Base-by-base conservation (phyloP, 30 jellyfish, hydroid and myxozoan species). In the Hydra vulgaris region DNA sequence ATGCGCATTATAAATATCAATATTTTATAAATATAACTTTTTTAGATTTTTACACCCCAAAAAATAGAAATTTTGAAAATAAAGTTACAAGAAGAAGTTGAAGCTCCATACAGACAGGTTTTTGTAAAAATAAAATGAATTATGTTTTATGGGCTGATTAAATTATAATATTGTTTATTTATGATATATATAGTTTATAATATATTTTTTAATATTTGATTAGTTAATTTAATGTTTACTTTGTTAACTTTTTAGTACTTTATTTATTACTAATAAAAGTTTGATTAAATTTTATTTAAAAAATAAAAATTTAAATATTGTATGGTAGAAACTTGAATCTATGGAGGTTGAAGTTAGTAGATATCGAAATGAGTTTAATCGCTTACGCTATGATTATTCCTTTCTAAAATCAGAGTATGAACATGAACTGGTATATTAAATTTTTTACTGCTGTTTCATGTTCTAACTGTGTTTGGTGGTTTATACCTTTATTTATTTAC, bases 351-450 rank as follows among this genome's bases (percentile, higher is more conserved):
- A 94, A 54, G 83, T 86, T 53, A 95, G 87, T 75, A 84, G 81
- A 76, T 88, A 83, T 80, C 88, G 99, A 72, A 94, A 88, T 70
- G 96, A 88, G 27, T 94, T 94, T 84, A 94, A 94, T 67, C 88
- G 95, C 67, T 81, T 94, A 23, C 86, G 99, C 75, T 94, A 94
- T 67, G 99, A 94, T 76, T 94, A 94, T 79, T 87, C 99, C 15
- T 94, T 94, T 40, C 75, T 94, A 27, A 94, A 94, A 74, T 94
- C 99, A 0, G 99, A 94, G 77, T 94, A 86, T 74, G 99, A 94
- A 78, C 99, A 94, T 72, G 99, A 94, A 73, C 90, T 88, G 95
- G 96, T 85, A 72, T 18, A 82, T 26, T 8, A 18, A 0, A 22
- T 61, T 20, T 71, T 17, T 73, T 70, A n/a, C n/a, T n/a, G n/a